These are phyloP conservation scores for Beaufortia kweichowensis DNA, from an alignment of 2,113 vertebrate genomes.

Conservation along the genomic window DNA sequence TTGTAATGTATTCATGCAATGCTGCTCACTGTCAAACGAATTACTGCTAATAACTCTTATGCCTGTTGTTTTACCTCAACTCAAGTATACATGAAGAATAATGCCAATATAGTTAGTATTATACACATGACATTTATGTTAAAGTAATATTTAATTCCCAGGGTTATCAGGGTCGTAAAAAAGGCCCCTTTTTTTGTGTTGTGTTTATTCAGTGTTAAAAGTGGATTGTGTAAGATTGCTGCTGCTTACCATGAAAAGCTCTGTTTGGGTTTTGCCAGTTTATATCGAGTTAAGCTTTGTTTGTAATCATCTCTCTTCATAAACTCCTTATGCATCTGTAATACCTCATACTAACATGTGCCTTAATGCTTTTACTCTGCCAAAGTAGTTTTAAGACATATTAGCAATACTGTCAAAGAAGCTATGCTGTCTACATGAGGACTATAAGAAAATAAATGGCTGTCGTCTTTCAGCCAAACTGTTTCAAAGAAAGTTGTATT, in stretches of 20 bases:
- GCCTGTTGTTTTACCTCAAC: conserved; percentile 41
- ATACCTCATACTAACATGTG: conserved; percentile 56
- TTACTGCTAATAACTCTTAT: conserved; percentile 38
- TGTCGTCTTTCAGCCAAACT: conserved; percentile 33
- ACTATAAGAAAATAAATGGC: conserved; percentile 48
- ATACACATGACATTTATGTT: conserved; percentile 7
- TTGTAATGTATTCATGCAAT: conserved; percentile 40
- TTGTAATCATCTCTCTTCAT: conserved; percentile 50
- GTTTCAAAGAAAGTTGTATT: conserved; percentile 21
- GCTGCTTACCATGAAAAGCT: conserved; percentile 64
- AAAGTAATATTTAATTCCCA: background rate
- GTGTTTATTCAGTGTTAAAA: conserved; percentile 48
- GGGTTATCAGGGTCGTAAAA: conserved; percentile 29
- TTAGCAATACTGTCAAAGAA: conserved; percentile 37
- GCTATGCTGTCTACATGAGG: conserved; percentile 32
- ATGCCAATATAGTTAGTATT: conserved; percentile 2
- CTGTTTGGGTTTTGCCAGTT: conserved; percentile 51
- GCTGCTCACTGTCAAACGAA: conserved; percentile 53
- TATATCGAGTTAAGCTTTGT: conserved; percentile 52
- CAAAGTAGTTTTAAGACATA: conserved; percentile 26
- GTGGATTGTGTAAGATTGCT: conserved; percentile 54
- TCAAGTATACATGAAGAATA: conserved; percentile 37
- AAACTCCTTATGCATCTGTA: conserved; percentile 52
- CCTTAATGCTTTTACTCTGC: conserved; percentile 32
- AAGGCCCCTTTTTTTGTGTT: no score